Percentiles rank a stretch among this genome's conserved stretches.
Evolutionary conservation across 1,140 invertebrate genomes (phyloP).

Genomic region (Hesperophylax magnus): DNA sequence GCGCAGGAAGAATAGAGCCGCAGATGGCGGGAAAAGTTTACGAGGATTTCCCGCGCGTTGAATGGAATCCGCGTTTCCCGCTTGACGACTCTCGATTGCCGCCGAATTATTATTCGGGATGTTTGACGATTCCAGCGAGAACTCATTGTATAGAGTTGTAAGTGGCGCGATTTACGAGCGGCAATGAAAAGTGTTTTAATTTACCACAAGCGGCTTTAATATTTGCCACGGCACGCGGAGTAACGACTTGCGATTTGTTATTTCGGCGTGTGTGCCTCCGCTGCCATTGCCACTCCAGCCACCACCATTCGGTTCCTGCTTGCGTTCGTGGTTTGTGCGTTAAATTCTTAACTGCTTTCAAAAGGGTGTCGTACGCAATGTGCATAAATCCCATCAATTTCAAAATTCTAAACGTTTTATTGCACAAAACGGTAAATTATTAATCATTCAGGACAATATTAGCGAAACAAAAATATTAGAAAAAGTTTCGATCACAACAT

Average conservation of each 20-base stretch:
- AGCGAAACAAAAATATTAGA: too few relatives aligned
- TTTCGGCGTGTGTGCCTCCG: conserved; percentile 1
- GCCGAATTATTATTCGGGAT: conserved; percentile 47
- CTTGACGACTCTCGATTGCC: conserved; percentile 44
- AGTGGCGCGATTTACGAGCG: conserved; percentile 50
- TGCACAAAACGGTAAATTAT: too few relatives aligned
- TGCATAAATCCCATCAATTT: neutral
- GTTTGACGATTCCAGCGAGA: conserved; percentile 33
- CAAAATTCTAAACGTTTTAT: too few relatives aligned
- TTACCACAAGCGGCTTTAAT: conserved; percentile 28
- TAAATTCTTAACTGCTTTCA: neutral
- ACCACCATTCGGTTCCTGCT: neutral
- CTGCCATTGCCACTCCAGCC: neutral
- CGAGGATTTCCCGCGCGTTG: conserved; percentile 34
- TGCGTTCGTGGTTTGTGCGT: neutral
- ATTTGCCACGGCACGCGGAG: conserved; percentile 19
- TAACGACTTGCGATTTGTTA: conserved; percentile 39
- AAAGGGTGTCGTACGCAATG: neutral
- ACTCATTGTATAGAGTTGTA: conserved; percentile 36
- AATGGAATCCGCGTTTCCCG: neutral
- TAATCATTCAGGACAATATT: too few relatives aligned
- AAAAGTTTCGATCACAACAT: too few relatives aligned
- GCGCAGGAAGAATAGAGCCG: neutral
- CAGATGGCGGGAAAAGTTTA: conserved; percentile 42
- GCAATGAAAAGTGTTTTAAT: conserved; percentile 49